Base-by-base conservation (phyloP, 2,888 invertebrate species). In the Ptilodon capucinus region DNA sequence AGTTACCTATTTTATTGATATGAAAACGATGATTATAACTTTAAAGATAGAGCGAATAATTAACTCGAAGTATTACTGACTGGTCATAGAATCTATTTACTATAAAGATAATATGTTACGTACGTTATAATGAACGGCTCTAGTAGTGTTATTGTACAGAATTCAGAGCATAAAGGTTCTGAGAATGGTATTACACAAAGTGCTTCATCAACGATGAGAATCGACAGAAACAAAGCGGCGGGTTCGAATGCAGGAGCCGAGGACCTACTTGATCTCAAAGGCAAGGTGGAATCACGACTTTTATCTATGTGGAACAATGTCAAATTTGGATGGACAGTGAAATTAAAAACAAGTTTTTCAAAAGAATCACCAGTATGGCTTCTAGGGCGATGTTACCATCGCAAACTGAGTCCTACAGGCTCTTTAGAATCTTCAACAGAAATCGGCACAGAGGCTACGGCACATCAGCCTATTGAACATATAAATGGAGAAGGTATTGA, bases 221-320 rank as follows among this genome's bases (percentile, higher is more conserved):
- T 72, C 34, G 76, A 81, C 38, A 71, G 60, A 57, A 68, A 57
- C 50, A 75, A 70, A 55, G 65, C 81, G 40, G 68, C 79, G 35
- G 64, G 75, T 44, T 79, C 86, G 19, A 81, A 77, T 68, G 71
- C 72, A 40, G 79, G 76, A 51, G 61, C 79, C 1, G 90, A 91
- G 36, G 91, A 91, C 48, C 68, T 84, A 40, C 68, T 87, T 16
- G 94, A 95, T 73, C 92, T 93, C 46, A 94, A 94, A 79, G 93
- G 94, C 69, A 96, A 94, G 90, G 94, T 97, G 60, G 97, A 97
- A 81, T 95, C 95, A 19, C 94, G 95, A 57, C 82, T 97, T 43
- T 84, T 96, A 71, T 96, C 97, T 34, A 95, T 97, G 93, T 97
- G 97, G 97, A 97, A 97, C 82, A 97, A 97, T 84, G 94, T 97